These are phyloP conservation scores for Beaufortia kweichowensis DNA, from an alignment of 2,113 vertebrate species.

Conservation along the genomic window DNA sequence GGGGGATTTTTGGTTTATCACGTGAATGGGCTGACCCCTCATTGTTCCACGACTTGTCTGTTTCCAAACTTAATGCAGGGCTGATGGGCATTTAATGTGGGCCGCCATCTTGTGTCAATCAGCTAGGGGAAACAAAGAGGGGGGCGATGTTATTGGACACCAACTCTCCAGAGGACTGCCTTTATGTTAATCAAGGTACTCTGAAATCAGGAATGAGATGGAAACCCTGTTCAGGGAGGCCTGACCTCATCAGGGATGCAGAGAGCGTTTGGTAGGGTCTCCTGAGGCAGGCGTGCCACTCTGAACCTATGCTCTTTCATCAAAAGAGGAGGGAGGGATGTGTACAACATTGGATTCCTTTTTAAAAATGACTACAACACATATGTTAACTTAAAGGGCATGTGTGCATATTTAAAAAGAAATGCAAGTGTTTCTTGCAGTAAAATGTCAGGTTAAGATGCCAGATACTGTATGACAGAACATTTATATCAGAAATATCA, in stretches of 20 bases:
- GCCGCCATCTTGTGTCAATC: slow-evolving; percentile 73
- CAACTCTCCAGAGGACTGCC: slow-evolving; percentile 63
- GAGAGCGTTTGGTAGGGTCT: slow-evolving; percentile 54
- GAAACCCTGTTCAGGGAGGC: slow-evolving; percentile 43
- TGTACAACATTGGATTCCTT: slow-evolving; percentile 43
- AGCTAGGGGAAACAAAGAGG: slow-evolving; percentile 67
- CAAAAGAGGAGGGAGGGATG: slow-evolving; percentile 38
- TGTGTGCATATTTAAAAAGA: neutral
- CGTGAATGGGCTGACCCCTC: slow-evolving; percentile 67
- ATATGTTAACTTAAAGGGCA: slow-evolving; percentile 33
- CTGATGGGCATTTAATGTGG: slow-evolving; percentile 76
- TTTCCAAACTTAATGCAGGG: slow-evolving; percentile 68
- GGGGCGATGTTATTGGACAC: slow-evolving; percentile 66
- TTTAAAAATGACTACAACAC: slow-evolving; percentile 41
- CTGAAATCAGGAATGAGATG: slow-evolving; percentile 40
- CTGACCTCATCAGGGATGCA: slow-evolving; percentile 61
- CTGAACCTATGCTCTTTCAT: slow-evolving; percentile 47
- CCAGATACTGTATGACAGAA: neutral
- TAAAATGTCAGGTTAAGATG: slow-evolving; percentile 26
- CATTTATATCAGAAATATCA: neutral
- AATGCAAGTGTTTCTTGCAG: slow-evolving; percentile 12
- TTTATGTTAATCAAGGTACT: slow-evolving; percentile 69
- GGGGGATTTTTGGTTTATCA: slow-evolving; percentile 64
- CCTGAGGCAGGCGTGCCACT: slow-evolving; percentile 29
- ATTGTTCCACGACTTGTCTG: slow-evolving; percentile 58